Base-by-base conservation (phyloP, 2,113 vertebrate genomes). In the Oreochromis aureus region DNA sequence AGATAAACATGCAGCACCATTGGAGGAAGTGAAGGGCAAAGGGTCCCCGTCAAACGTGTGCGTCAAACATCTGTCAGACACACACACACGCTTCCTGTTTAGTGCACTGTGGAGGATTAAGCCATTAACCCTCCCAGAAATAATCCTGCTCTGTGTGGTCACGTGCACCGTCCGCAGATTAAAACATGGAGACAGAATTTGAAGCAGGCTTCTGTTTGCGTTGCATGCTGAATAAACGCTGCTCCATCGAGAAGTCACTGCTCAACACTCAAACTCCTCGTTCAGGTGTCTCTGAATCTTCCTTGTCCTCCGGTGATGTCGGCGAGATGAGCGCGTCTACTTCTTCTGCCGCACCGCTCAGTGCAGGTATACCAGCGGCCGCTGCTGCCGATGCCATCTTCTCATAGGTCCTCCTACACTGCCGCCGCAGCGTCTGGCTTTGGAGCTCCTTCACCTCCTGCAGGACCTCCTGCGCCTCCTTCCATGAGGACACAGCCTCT, bases 371-470 rank as follows among this genome's bases (percentile, higher is more conserved):
- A 16, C 16, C 71, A 2, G 82, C 2, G 0, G 10, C 41, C 1
- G 44, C 11, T 3, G n/a, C 36, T 1, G 81, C 7, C 0, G 18
- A 3, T 0, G 71, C 39, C 86, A 84, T 95, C 86, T 94, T 95
- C 92, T 96, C 96, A 84, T 96, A 96, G 85, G 97, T 97, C 71
- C 96, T 93, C 95, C 97, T 95, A 78, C 95, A 96, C 94, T 97
- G 96, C 63, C 95, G 95, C 92, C 97, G 97, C 83, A 98, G 96
- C 41, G 97, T 94, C 88, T 94, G 95, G 44, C 95, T 97, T 93
- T 98, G 97, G 94, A 99, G 95, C 94, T 98, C 98, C 80, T 95
- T 96, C 85, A 99, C 97, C 89, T 99, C 98, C 96, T 98, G 97
- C 93, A 99, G 94, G 87, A 99, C 98, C 83, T 97, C 96, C 95